Conservation (phyloP, 2,797 vertebrate genomes). For the Zalophus californianus region DNA sequence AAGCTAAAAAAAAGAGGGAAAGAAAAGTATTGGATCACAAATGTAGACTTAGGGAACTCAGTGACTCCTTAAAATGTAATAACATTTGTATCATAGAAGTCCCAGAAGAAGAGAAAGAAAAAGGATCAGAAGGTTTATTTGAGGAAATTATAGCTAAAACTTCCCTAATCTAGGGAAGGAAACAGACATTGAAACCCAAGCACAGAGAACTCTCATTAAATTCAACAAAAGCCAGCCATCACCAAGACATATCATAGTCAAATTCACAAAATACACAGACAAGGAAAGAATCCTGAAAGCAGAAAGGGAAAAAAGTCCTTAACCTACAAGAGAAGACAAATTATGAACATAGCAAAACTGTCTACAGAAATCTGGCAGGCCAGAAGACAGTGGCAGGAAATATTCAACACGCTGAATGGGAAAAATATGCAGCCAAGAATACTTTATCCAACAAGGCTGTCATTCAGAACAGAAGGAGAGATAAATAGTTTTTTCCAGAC, state of each 20-base stretch:
- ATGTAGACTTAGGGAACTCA: background rate
- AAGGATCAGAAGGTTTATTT: background rate
- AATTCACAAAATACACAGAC: background rate
- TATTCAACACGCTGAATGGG: background rate
- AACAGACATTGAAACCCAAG: background rate
- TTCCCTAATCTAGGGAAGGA: background rate
- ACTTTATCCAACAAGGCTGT: background rate
- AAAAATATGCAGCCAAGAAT: no score
- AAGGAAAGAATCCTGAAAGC: background rate
- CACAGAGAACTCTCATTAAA: background rate
- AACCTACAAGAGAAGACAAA: background rate
- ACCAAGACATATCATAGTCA: background rate
- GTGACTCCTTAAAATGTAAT: background rate
- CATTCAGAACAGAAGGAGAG: background rate
- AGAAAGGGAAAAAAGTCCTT: background rate
- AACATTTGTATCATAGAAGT: background rate
- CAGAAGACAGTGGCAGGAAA: background rate
- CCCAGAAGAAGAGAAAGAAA: background rate
- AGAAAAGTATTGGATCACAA: background rate
- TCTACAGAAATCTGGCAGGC: background rate
- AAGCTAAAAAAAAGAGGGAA: background rate
- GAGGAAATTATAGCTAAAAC: background rate
- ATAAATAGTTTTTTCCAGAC: background rate
- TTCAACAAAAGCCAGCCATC: background rate
- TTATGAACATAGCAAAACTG: background rate